Conservation (phyloP, 2,113 vertebrate species). For the Cygnus atratus region DNA sequence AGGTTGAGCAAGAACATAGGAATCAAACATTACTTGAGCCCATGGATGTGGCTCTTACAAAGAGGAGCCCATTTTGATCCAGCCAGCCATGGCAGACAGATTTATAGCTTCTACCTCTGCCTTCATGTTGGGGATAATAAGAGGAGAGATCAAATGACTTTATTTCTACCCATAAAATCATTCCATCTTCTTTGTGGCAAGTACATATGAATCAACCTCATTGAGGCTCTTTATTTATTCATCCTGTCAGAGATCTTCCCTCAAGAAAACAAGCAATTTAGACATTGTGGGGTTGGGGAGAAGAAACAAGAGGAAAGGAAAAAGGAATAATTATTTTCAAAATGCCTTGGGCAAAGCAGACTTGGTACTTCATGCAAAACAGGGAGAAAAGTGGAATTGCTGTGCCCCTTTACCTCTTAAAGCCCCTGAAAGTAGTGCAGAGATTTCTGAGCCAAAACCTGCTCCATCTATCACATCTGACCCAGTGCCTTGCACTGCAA, state of each 20-base stretch:
- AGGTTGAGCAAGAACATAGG: not conserved
- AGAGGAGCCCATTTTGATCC: not conserved
- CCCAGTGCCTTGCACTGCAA: not conserved
- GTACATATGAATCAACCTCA: not conserved
- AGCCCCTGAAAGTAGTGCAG: not conserved
- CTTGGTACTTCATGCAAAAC: not conserved
- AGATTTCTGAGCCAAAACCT: not conserved
- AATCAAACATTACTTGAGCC: not conserved
- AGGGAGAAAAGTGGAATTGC: not conserved
- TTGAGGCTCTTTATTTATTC: not conserved
- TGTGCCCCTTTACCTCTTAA: not conserved
- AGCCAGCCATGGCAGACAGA: not conserved
- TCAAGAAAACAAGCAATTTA: not conserved
- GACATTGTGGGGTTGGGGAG: fast-evolving
- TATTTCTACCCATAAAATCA: not conserved
- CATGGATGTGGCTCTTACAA: not conserved
- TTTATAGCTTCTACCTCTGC: not conserved
- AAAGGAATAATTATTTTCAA: not conserved
- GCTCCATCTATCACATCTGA: not conserved
- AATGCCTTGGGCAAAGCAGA: not conserved
- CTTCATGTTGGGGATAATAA: not conserved
- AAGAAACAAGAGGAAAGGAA: not conserved
- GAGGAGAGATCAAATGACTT: not conserved
- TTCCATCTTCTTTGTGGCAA: constrained; percentile 7
- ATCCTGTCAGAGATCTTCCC: not conserved